These are phyloP conservation scores for Zaprionus bogoriensis DNA, from an alignment of 2,888 invertebrate genomes.

Conservation along the genomic window DNA sequence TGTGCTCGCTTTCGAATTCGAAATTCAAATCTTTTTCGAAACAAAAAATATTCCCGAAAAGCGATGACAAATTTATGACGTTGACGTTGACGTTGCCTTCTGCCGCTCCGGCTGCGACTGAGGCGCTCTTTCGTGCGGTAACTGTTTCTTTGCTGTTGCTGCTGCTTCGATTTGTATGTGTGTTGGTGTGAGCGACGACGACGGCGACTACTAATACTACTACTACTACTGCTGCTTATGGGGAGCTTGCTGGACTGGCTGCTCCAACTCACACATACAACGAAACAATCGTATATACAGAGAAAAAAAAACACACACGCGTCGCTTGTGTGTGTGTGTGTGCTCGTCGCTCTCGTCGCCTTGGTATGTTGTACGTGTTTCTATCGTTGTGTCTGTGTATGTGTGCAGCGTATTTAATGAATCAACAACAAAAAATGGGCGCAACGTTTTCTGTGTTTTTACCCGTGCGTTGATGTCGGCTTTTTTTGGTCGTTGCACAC, in stretches of 20 bases:
- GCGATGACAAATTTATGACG: conserved; percentile 76
- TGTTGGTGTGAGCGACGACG: conserved; percentile 48
- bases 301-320: conserved; percentile 14
- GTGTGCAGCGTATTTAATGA: conserved; percentile 65
- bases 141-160: conserved; percentile 63
- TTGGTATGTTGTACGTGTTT: conserved; percentile 13
- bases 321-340: conserved; percentile 24
- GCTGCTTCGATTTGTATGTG: conserved; percentile 40
- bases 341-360: conserved; percentile 28
- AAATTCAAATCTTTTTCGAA: conserved; percentile 27
- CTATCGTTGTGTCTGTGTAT: conserved; percentile 8
- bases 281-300: conserved; percentile 2
- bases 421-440: conserved; percentile 80
- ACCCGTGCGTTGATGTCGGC: conserved; percentile 69
- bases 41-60: conserved; percentile 37
- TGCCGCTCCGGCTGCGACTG: conserved; percentile 64
- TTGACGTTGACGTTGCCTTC: conserved; percentile 65
- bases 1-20: conserved; percentile 11
- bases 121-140: conserved; percentile 62
- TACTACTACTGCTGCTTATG: conserved; percentile 32
- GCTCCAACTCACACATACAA: conserved; percentile 49
- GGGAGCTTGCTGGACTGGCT: conserved; percentile 52
- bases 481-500: conserved; percentile 71
- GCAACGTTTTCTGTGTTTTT: conserved; percentile 54
- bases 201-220: conserved; percentile 1